phyloP scores from a whole-genome alignment of 1,140 invertebrate genomes.

The Nasonia vitripennis region DNA sequence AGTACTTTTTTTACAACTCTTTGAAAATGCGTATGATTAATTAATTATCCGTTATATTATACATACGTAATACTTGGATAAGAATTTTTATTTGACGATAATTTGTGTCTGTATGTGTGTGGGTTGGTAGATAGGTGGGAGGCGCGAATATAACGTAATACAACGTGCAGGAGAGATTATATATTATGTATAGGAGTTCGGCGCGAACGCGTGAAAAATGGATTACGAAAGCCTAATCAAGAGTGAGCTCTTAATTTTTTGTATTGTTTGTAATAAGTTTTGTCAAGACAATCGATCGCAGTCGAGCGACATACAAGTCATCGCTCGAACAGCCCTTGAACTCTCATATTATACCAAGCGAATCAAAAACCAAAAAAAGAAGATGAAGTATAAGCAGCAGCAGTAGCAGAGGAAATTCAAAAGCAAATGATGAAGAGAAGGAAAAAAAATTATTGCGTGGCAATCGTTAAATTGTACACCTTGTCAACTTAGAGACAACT shows the following conservation, averaged over 20 bases:
- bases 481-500: slow-evolving; percentile 24
- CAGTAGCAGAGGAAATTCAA: neutral
- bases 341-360: neutral
- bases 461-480: slow-evolving; percentile 50
- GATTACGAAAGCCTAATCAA: slow-evolving; percentile 40
- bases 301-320: neutral
- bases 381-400: neutral
- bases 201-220: neutral
- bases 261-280: slow-evolving; percentile 43
- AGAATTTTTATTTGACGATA: neutral
- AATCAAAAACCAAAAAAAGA: slow-evolving; percentile 9
- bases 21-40: neutral
- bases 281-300: slow-evolving; percentile 44
- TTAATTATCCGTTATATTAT: neutral
- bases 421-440: neutral
- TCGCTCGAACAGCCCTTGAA: neutral
- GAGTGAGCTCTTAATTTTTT: slow-evolving; percentile 30
- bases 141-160: too few species aligned
- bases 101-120: neutral
- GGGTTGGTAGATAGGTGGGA: too few species aligned
- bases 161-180: too few species aligned
- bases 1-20: neutral
- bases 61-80: neutral
- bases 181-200: too few species aligned
- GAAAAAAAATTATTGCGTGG: slow-evolving; percentile 22